Conservation (phyloP, 2,797 vertebrate species). For the Diceros bicornis region DNA sequence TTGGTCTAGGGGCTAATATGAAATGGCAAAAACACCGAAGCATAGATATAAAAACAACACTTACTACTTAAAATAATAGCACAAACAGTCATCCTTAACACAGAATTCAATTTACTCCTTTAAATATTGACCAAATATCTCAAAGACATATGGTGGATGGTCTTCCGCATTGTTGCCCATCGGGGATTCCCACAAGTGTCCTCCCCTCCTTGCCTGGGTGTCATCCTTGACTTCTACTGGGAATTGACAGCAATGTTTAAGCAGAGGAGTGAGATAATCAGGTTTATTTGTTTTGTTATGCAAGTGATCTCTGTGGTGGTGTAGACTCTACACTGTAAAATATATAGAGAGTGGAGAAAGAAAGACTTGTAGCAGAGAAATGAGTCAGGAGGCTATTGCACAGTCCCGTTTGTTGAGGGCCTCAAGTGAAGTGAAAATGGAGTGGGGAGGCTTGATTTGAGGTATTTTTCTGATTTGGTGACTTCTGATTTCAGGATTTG, state of each 20-base stretch:
- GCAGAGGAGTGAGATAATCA: conserved; percentile 19
- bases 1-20: background rate
- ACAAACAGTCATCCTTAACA: background rate
- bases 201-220: background rate
- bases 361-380: conserved; percentile 31
- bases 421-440: background rate
- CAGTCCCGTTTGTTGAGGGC: background rate
- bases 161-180: background rate
- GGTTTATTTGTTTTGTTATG: conserved; percentile 41
- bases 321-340: background rate
- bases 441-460: background rate
- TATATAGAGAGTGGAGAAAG: background rate
- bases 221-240: conserved; percentile 16
- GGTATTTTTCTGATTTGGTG: conserved; percentile 43
- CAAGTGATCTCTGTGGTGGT: background rate
- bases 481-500: conserved; percentile 35
- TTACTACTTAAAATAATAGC: background rate
- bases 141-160: background rate
- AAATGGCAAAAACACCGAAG: background rate
- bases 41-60: background rate
- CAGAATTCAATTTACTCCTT: conserved; percentile 1
- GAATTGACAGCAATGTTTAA: conserved; percentile 32
- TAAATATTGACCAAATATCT: conserved; percentile 14
- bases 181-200: background rate
- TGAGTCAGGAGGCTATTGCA: background rate